These are phyloP conservation scores for Lanius ludovicianus DNA, from an alignment of 2,113 vertebrate genomes.

Conservation along the genomic window DNA sequence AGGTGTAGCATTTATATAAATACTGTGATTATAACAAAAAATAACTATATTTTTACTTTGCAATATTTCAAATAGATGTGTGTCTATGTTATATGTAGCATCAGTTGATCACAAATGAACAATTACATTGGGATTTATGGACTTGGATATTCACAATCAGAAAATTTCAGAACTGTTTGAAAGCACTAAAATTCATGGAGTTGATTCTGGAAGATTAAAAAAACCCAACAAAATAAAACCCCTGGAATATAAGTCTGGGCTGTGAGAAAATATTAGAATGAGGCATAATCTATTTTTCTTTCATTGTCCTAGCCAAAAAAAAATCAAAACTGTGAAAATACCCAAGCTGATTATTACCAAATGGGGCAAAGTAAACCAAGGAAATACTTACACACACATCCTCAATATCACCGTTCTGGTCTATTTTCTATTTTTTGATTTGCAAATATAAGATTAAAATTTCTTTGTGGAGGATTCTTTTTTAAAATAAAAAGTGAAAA, in stretches of 20 bases:
- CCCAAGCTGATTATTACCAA: neutral
- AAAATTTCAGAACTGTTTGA: neutral
- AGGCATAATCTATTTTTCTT: too few species aligned
- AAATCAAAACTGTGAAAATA: neutral
- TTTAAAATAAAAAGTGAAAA: neutral
- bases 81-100: neutral
- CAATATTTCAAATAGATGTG: neutral
- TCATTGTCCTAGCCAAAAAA: rapidly evolving
- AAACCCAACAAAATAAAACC: neutral
- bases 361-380: neutral
- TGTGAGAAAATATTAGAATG: neutral
- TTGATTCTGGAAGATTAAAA: neutral
- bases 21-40: neutral
- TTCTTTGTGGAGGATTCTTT: neutral
- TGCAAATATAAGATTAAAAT: neutral
- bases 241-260: neutral
- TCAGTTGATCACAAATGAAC: neutral
- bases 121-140: neutral
- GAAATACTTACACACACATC: rapidly evolving
- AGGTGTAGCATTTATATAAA: neutral
- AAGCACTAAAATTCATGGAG: neutral
- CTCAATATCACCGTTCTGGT: neutral
- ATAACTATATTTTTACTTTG: neutral
- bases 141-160: neutral
- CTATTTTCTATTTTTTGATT: neutral